These are phyloP conservation scores for Muscicapa adusta DNA, from an alignment of 2,113 vertebrate species.

Conservation along the genomic window DNA sequence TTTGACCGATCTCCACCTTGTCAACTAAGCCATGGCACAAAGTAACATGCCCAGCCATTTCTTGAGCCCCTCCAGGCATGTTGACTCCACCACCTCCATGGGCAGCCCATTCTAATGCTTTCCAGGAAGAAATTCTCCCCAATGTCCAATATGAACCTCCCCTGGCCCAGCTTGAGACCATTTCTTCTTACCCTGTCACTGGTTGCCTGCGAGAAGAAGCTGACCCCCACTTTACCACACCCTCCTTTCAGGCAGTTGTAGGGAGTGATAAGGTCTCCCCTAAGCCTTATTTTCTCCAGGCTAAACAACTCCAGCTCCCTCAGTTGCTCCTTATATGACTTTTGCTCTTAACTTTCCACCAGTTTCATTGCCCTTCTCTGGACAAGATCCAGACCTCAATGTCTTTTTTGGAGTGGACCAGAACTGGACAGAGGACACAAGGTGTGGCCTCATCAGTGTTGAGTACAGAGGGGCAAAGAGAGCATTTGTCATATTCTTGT, in stretches of 20 bases:
- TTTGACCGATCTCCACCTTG: neutral
- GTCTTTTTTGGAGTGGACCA: neutral
- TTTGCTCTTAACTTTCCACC: neutral
- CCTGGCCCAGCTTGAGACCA: neutral
- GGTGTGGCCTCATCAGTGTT: neutral
- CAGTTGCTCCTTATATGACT: neutral
- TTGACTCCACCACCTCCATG: neutral
- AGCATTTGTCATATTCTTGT: neutral
- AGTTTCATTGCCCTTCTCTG: neutral
- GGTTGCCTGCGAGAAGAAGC: neutral
- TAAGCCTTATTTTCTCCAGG: neutral
- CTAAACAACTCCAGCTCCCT: neutral
- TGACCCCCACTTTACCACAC: rapidly evolving
- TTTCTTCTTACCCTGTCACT: neutral
- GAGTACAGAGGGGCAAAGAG: neutral
- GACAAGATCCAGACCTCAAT: neutral
- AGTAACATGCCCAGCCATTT: neutral
- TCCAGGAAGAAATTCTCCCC: neutral
- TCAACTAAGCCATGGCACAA: neutral
- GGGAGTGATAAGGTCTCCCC: neutral
- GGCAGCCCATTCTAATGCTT: neutral
- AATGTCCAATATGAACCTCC: neutral
- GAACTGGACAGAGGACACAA: neutral
- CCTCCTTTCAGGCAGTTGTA: too few relatives aligned
- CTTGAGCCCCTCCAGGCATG: neutral